These are phyloP conservation scores for Pseudopipra pipra DNA, from an alignment of 2,113 vertebrate genomes.

Conservation along the genomic window DNA sequence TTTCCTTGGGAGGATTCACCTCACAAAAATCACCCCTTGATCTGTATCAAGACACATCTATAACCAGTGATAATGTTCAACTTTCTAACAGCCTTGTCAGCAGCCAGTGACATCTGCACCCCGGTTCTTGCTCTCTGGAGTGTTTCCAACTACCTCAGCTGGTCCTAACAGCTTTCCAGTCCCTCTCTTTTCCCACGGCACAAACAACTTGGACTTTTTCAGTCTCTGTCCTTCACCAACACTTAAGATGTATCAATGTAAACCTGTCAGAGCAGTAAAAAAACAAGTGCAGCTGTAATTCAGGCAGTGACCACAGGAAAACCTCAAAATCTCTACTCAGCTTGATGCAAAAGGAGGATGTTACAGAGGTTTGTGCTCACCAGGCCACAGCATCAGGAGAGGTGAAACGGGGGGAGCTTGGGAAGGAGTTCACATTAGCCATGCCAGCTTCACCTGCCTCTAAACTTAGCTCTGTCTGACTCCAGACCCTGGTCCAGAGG, in stretches of 20 bases:
- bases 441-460: background rate
- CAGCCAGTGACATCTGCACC: background rate
- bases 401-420: background rate
- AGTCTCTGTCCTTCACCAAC: background rate
- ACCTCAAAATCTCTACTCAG: slow-evolving; percentile 44
- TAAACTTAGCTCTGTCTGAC: background rate
- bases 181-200: background rate
- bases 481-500: background rate
- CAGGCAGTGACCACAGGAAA: slow-evolving; percentile 51
- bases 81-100: background rate
- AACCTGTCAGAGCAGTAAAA: background rate
- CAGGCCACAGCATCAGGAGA: background rate
- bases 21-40: background rate
- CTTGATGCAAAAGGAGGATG: background rate
- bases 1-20: background rate
- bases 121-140: background rate
- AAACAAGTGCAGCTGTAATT: background rate
- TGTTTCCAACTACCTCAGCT: background rate
- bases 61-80: background rate
- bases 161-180: background rate
- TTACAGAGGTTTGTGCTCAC: background rate
- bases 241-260: background rate
- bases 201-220: background rate
- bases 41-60: background rate
- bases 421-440: background rate